Base-by-base conservation (phyloP, 2,888 invertebrate genomes). In the Hypercompe scribonia region DNA sequence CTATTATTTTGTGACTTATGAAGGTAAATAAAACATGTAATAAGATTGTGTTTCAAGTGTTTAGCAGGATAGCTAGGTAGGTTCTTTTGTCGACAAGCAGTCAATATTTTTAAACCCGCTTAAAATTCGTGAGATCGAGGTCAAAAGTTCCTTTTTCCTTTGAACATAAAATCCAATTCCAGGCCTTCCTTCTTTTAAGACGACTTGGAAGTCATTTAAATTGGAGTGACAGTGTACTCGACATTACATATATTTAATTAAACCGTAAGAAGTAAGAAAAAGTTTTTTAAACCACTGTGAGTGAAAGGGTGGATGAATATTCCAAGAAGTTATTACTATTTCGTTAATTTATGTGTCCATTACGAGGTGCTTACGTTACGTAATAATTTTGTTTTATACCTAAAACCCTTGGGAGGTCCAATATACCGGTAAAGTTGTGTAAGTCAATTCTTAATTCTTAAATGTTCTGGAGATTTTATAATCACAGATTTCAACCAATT, bases 281-380 rank as follows among this genome's bases (percentile, higher is more conserved):
- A 71, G 76, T 74, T 79, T 78, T 76, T 72, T 78, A 73, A 70
- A 67, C 42, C 18, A 63, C 39, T 28, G n/a, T 42, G 31, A 86
- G 88, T 87, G 89, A 88, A 89, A 89, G 88, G 89, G 82, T 84
- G 78, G 85, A 81, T 87, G 83, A 63, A 71, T 65, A 75, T 79
- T 80, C 81, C 75, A 71, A 73, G 81, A 81, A 84, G 72, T 70
- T 70, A 71, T 78, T 75, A 77, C 77, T 79, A 78, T 81, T 79
- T 79, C 79, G 80, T 74, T 79, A 83, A 85, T 82, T 86, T 84
- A 81, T 80, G 76, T 71, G 42, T 46, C 31, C 58, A 69, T 50
- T n/a, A 50, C 50, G 68, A 34, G 66, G n/a, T 28, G 50, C 64
- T 70, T 21, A 65, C 50, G 36, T 72, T 68, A 28, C 42, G 33